Evolutionary conservation across 2,797 vertebrate species (phyloP), one percentile per base, ranked within the genome.

Genomic region (Microhierax caerulescens): DNA sequence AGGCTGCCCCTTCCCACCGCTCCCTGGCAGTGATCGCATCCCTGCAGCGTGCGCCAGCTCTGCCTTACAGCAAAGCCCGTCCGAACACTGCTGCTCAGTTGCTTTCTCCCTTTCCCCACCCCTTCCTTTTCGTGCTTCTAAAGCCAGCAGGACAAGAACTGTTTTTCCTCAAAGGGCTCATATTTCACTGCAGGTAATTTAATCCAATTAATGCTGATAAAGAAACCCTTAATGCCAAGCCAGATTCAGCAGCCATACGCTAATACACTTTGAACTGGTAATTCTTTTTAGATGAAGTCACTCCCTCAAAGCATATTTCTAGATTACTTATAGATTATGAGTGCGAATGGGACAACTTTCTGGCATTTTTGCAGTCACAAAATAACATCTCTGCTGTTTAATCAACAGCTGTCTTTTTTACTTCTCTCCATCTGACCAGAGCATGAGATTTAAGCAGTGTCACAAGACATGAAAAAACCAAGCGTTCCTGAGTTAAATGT

Each of bases 181-280:
- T 45, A 61, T 93, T 95, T 96, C 61, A 72, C 68, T 91, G 82
- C 80, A 96, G 88, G 74, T 96, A 92, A 93, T 96, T 95, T 79
- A 93, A 93, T 88, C 65, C 70, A 85, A 88, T 85, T 90, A 92
- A 91, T 88, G 60, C 30, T 91, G 79, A 94, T 80, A 93, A 88
- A 85, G 70, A 94, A 93, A 95, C 17, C 37, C 45, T 50, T 73
- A 96, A 96, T 81, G 84, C 84, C 83, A 92, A 94, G 51, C 23
- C 16, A 10, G 41, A 85, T 48, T 80, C 81, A 91, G 43, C 65
- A 96, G 64, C 21, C 11, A 1, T 51, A 19, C 34, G 27, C 68
- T 67, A 92, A 94, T 78, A 91, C 20, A 72, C 70, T 94, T 96
- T 76, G 86, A 97, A 76, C 76, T 74, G 43, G 56, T 54, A 87